Evolutionary conservation across 2,113 vertebrate genomes (phyloP).

Genomic region (Lepisosteus oculatus): DNA sequence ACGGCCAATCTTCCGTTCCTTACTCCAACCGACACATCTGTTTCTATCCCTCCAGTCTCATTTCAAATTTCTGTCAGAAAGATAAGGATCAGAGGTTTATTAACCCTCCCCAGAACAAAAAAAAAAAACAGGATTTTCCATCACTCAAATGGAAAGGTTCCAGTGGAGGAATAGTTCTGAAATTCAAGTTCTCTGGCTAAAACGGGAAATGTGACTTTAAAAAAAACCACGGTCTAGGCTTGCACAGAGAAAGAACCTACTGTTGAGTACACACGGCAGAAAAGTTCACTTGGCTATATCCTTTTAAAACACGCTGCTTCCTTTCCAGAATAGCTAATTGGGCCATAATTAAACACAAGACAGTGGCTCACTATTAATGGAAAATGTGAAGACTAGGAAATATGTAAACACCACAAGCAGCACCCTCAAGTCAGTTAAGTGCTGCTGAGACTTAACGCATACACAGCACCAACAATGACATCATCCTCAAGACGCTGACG

Average conservation of each 20-base stretch:
- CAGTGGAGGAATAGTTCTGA: neutral
- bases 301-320: conserved; percentile 39
- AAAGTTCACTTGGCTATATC: conserved; percentile 47
- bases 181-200: conserved; percentile 32
- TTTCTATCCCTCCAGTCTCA: neutral
- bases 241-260: conserved; percentile 49
- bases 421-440: too few relatives aligned
- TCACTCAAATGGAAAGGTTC: conserved; percentile 27
- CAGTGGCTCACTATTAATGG: too few relatives aligned
- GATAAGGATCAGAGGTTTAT: neutral
- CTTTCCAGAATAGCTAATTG: conserved; percentile 46
- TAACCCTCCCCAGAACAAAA: conserved; percentile 1
- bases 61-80: neutral
- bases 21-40: neutral
- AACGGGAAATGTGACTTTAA: conserved; percentile 50
- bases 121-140: conserved; percentile 48
- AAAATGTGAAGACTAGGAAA: too few relatives aligned
- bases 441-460: too few relatives aligned
- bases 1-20: neutral
- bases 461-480: too few relatives aligned
- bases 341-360: conserved; percentile 4
- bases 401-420: too few relatives aligned
- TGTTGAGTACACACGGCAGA: conserved; percentile 53
- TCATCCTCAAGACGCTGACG: too few relatives aligned
- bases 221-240: conserved; percentile 45